phyloP scores from a whole-genome alignment of 2,888 invertebrate species.

The Stenichneumon culpator region DNA sequence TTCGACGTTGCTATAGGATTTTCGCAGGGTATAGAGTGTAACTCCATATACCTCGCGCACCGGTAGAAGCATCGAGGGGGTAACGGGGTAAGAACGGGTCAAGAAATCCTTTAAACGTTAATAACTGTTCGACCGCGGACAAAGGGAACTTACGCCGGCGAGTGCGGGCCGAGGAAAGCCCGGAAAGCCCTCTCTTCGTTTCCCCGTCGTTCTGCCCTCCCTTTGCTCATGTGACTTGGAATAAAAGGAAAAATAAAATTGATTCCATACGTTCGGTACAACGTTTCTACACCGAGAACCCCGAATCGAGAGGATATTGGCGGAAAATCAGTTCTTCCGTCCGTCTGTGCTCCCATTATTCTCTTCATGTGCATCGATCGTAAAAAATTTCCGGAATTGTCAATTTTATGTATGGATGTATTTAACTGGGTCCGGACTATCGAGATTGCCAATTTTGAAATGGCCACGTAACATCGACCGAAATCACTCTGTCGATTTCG shows the following conservation, averaged over 20 bases:
- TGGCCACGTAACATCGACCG: background rate
- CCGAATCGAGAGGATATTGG: constrained; percentile 16
- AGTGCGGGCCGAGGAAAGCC: constrained; percentile 27
- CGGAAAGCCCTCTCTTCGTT: constrained; percentile 25
- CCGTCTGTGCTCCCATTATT: background rate
- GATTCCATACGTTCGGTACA: constrained; percentile 17
- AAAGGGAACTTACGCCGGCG: constrained; percentile 32
- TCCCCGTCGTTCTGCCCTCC: background rate
- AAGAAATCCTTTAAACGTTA: constrained; percentile 62
- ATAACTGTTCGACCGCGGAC: constrained; percentile 55
- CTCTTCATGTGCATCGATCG: background rate
- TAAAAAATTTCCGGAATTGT: background rate
- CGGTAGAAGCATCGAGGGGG: background rate
- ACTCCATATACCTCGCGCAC: constrained; percentile 19
- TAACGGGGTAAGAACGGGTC: constrained; percentile 30
- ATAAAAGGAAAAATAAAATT: constrained; percentile 8
- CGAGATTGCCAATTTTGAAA: background rate
- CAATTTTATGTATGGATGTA: background rate
- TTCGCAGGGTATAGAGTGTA: constrained; percentile 35
- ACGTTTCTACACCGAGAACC: constrained; percentile 1
- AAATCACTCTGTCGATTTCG: background rate
- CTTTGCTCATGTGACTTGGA: constrained; percentile 12
- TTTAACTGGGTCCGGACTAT: background rate
- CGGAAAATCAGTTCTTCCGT: constrained; percentile 38
- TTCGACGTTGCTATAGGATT: constrained; percentile 42